Evolutionary conservation across 2,888 invertebrate species (phyloP), one percentile per base, ranked within the genome.

Genomic region (Euphydryas editha): DNA sequence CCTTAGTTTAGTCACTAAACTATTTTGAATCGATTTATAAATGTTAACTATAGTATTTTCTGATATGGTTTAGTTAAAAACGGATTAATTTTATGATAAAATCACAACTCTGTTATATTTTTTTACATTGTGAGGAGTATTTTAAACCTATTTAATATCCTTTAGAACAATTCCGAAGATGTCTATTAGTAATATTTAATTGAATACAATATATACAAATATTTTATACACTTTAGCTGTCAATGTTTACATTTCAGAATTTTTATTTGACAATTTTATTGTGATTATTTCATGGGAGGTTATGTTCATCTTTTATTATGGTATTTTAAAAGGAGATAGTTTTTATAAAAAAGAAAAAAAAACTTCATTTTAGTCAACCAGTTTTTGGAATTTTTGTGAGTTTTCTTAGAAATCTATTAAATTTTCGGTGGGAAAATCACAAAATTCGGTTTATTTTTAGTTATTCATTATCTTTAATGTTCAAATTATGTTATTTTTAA

Each of bases 81-180:
- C 17, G 7, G 0, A 37, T n/a, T 55, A 30, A 5, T 36, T 36
- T 39, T 56, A 39, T 13, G 20, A 39, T 39, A 55, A 56, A 59
- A 59, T 59, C 59, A 59, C 59, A 59, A 59, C 59, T 13, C 59
- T 15, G 59, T 59, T 46, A 46, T 24, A 37, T 24, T 30, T 3
- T n/a, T 59, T 46, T 30, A 59, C 24, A 42, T 42, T 15, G 11
- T 24, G 18, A 17, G 5, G 6, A 30, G 17, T 42, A 30, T 13
- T 30, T 15, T 17, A 5, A 36, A n/a, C 8, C n/a, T 10, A 54
- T 15, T 17, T 10, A 11, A 20, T 47, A 20, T 11, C 47, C 1
- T 6, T 24, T 51, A 51, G 49, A 51, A 15, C 24, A 51, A 51
- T 51, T 51, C 24, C 24, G 24, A 51, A 47, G 13, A 51, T 20